phyloP scores from a whole-genome alignment of 2,113 vertebrate species.

The Microtus richardsoni region DNA sequence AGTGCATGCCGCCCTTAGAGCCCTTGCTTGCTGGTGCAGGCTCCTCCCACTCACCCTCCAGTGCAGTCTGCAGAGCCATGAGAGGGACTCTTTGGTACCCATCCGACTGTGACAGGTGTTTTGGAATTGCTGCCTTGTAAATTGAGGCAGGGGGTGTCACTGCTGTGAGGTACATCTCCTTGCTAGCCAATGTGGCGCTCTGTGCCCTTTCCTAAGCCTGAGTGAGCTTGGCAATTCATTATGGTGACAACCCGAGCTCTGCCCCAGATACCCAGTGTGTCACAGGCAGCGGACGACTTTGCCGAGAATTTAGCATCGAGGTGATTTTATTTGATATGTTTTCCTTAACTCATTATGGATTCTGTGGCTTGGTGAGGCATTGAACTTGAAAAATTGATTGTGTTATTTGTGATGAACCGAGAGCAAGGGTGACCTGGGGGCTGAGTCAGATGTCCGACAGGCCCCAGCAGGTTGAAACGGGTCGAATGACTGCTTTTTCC shows the following conservation, averaged over 20 bases:
- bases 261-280: slow-evolving; percentile 45
- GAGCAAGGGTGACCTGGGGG: background rate
- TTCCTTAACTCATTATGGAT: slow-evolving; percentile 73
- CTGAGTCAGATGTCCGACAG: accelerated
- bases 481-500: background rate
- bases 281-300: slow-evolving; percentile 69
- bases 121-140: slow-evolving; percentile 55
- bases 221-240: slow-evolving; percentile 68
- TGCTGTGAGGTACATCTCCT: slow-evolving; percentile 52
- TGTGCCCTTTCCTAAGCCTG: slow-evolving; percentile 64
- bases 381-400: slow-evolving; percentile 73
- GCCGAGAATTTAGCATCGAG: slow-evolving; percentile 70
- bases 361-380: slow-evolving; percentile 69
- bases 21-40: background rate
- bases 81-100: background rate
- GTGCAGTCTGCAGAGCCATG: slow-evolving; percentile 13
- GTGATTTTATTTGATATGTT: slow-evolving; percentile 70
- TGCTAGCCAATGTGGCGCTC: slow-evolving; percentile 12
- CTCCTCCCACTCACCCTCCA: background rate
- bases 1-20: background rate
- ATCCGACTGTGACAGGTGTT: background rate
- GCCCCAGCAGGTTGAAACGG: background rate
- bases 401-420: slow-evolving; percentile 48
- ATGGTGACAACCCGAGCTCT: slow-evolving; percentile 59
- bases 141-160: slow-evolving; percentile 61